These are phyloP conservation scores for Vulpes lagopus DNA, from an alignment of 2,113 vertebrate genomes.

Conservation along the genomic window DNA sequence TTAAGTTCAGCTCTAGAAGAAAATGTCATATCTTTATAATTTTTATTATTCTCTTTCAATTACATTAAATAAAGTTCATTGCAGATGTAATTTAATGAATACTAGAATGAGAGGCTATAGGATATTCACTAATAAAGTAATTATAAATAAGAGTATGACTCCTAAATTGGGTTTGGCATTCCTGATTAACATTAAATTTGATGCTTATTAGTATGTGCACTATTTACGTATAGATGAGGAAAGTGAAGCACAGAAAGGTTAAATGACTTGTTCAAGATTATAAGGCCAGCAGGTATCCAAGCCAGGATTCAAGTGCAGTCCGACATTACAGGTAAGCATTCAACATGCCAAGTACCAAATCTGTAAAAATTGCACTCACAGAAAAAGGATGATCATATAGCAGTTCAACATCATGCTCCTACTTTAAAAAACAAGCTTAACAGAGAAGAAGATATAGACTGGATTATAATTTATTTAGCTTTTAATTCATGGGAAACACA, in stretches of 20 bases:
- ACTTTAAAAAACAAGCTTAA: neutral
- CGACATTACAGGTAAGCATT: neutral
- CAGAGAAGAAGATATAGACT: neutral
- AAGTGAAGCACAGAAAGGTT: neutral
- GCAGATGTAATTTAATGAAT: slow-evolving; percentile 51
- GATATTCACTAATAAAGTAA: neutral
- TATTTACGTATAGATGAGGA: neutral
- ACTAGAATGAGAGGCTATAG: neutral
- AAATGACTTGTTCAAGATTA: neutral
- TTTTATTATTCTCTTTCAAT: slow-evolving; percentile 60
- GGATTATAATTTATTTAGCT: neutral
- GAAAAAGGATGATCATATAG: neutral
- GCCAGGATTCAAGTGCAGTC: neutral
- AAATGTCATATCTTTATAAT: slow-evolving; percentile 42
- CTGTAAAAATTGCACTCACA: neutral
- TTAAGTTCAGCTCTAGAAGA: neutral
- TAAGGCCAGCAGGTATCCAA: neutral
- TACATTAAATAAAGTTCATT: slow-evolving; percentile 55
- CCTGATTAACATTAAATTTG: slow-evolving; percentile 21
- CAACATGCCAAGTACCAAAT: neutral
- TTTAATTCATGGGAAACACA: neutral
- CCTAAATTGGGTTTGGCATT: slow-evolving; percentile 14
- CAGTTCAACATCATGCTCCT: neutral
- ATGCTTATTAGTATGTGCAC: neutral
- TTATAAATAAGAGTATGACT: slow-evolving; percentile 15